Evolutionary conservation across 2,888 invertebrate species (phyloP), one percentile per base, ranked within the genome.

Genomic region (Marasmarcha lunaedactyla): DNA sequence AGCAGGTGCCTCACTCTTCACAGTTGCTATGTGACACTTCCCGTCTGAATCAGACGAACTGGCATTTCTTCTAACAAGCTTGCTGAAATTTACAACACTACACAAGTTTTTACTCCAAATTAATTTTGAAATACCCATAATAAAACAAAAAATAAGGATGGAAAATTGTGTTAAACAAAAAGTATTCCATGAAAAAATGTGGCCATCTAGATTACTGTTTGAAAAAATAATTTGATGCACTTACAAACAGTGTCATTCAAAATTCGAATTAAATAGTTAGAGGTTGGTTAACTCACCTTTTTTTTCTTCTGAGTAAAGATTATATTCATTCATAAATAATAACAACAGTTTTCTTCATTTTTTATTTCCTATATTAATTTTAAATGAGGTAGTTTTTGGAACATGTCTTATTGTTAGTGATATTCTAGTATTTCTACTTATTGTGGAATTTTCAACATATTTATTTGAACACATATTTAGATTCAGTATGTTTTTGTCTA

Each of bases 381-480:
- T 91, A 61, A 93, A 85, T 71, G 88, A 89, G 40, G 88, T 88
- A 33, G 93, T 91, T 79, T 94, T 96, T 34, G 96, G 96, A 27
- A 97, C 97, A 86, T 95, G 91, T 63, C 98, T 86, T 51, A 98
- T 95, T 10, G 97, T 98, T 38, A 98, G 71, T 10, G 97, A 98
- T 47, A 97, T 78, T 56, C 98, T 87, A 4, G 91, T 93, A 7
- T 73, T 74, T 51, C 95, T 84, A 38, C 69, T 51, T 14, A 94
- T 53, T 38, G 63, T 69, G 42, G 88, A 77, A 27, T 88, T 89
- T 40, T 83, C 67, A 12, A 63, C 58, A 68, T 87, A 88, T 39
- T 72, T 65, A 41, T 68, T 60, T 38, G 84, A 84, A 65, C 91
- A 91, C 55, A 87, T 70, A 37, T 86, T 62, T 49, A 93, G 74